Evolutionary conservation across 2,888 invertebrate genomes (phyloP), one percentile per base, ranked within the genome.

Genomic region (Mactromeris polynyma): DNA sequence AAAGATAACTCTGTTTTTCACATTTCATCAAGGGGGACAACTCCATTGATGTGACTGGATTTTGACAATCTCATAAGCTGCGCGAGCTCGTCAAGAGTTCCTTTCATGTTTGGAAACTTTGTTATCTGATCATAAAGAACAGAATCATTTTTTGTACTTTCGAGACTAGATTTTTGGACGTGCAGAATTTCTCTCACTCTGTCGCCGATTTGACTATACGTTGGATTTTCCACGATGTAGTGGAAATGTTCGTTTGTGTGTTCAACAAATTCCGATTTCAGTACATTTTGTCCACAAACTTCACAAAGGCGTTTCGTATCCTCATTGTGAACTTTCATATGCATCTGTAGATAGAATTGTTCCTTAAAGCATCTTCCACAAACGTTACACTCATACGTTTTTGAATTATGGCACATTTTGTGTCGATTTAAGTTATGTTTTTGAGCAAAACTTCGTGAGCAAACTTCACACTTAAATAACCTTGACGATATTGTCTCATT

Each of bases 321-420:
- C 14, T 84, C 83, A 0, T 40, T n/a, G 36, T 91, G 91, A 7
- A 85, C 78, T 42, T 90, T 90, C 82, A 83, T 85, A 21, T 91
- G 91, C 91, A 91, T 91, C 69, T 91, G 89, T 4, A 91, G 89
- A 54, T 91, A 91, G 42, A 89, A 91, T 2, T 31, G 77, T 31
- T 89, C 91, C 46, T 90, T 91, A 51, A 91, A 91, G 1, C 42
- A 51, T 33, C 90, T 36, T 1, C 82, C 33, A 81, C 91, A 91
- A 6, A 86, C n/a, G n/a, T 31, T 31, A 58, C 91, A 91, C 36
- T 78, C 38, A 33, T 78, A 77, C 6, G 83, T 54, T 46, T 90
- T 91, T 7, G 83, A 54, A 86, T 81, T 90, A 40, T 91, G 91
- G 6, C 89, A 89, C 88, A 91, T 89, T 46, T 82, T 88, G 81